These are phyloP conservation scores for Paracyclopina nana DNA, from an alignment of 1,140 invertebrate species.

Conservation along the genomic window DNA sequence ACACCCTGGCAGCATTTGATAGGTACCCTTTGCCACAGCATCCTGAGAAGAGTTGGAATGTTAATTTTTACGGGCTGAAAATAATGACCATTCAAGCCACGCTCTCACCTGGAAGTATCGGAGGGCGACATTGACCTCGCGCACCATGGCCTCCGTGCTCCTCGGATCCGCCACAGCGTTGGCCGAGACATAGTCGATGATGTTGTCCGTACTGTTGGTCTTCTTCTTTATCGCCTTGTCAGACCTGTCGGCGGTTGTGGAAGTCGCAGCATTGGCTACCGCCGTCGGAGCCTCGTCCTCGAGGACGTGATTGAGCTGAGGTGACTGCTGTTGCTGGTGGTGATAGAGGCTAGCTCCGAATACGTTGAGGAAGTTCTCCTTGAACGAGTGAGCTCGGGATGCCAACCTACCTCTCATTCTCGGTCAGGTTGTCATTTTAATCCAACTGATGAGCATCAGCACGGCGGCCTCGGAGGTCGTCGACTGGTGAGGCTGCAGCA, in stretches of 20 bases:
- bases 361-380: slow-evolving; percentile 9
- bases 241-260: background rate
- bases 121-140: slow-evolving; percentile 22
- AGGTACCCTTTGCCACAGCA: slow-evolving; percentile 28
- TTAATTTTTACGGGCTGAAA: background rate
- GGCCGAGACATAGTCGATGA: slow-evolving; percentile 7
- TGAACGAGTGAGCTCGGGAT: slow-evolving; percentile 9
- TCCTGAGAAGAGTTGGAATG: slow-evolving; percentile 18
- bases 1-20: slow-evolving; percentile 28
- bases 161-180: background rate
- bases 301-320: background rate
- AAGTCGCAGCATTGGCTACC: background rate
- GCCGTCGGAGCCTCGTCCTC: background rate
- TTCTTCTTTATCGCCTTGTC: background rate
- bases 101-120: slow-evolving; percentile 24
- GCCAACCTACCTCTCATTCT: slow-evolving; percentile 4
- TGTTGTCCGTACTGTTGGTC: slow-evolving; percentile 7
- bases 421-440: too few species aligned
- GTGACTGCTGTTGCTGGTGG: background rate
- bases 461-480: too few species aligned
- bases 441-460: too few species aligned
- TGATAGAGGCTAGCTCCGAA: background rate
- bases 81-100: background rate
- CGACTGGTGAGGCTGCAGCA: too few species aligned
- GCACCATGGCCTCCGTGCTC: slow-evolving; percentile 11